Evolutionary conservation across 2,797 vertebrate genomes (phyloP).

Genomic region (Sardinella longiceps): DNA sequence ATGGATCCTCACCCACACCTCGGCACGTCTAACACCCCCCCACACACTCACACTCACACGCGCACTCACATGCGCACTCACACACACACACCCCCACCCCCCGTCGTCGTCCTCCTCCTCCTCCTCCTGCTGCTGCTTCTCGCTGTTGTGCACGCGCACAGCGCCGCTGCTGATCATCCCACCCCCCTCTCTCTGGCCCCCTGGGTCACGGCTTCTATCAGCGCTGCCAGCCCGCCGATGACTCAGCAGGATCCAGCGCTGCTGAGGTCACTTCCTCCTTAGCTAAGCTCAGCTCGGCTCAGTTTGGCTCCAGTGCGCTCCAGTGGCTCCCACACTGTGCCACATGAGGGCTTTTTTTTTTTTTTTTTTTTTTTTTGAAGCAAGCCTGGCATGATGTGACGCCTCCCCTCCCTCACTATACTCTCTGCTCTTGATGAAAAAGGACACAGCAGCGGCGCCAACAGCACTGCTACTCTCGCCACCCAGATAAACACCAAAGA

Average conservation of each 20-base stretch:
- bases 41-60: not conserved
- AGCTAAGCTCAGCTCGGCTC: not conserved
- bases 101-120: not conserved
- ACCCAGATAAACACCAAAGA: not conserved
- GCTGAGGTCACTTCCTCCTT: slow-evolving; percentile 39
- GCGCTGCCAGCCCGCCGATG: slow-evolving; percentile 83
- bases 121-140: not conserved
- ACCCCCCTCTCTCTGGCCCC: slow-evolving; percentile 78
- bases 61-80: not conserved
- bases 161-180: not conserved
- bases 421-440: too few relatives aligned
- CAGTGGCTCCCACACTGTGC: slow-evolving; percentile 21
- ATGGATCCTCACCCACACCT: not conserved
- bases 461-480: not conserved
- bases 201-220: slow-evolving; percentile 80
- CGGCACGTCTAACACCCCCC: too few relatives aligned
- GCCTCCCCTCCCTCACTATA: not conserved
- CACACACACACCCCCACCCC: not conserved
- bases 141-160: slow-evolving; percentile 28
- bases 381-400: not conserved
- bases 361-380: not conserved
- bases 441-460: not conserved
- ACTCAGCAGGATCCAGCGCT: slow-evolving; percentile 82
- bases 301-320: not conserved
- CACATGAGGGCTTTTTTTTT: slow-evolving; percentile 21